Evolutionary conservation across 2,797 vertebrate genomes (phyloP), one percentile per base, ranked within the genome.

Genomic region (Ciconia nigra): DNA sequence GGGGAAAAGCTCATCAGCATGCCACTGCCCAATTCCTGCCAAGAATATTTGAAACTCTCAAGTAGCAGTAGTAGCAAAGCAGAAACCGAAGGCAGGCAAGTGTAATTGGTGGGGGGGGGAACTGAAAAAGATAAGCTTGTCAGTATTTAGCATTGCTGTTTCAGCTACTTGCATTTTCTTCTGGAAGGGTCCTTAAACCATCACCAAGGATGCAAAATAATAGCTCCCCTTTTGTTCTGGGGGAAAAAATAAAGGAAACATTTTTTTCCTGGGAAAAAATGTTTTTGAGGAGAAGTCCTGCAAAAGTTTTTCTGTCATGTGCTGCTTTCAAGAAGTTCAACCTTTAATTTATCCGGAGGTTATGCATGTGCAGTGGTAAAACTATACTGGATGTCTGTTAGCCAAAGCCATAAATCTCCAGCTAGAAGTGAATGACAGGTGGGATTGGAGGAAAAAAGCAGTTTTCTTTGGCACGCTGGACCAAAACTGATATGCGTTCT

Each of bases 11-110:
- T 91, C 87, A 18, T 67, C 82, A 86, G 80, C 35, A 20, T 93
- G 72, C 76, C 76, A 16, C 24, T 96, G 94, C 89, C 94, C 72
- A 11, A 0, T 54, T 89, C 84, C 82, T 96, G 92, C 92, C 83
- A 91, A 94, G 91, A 95, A 83, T 65, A 79, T 87, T 92, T 61
- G 90, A 94, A 89, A 41, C 79, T 87, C 93, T 83, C 39, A 19
- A 79, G 80, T 28, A 91, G 87, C 94, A 93, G 57, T 78, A 44
- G 78, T 58, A 89, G 61, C 87, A 85, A 57, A 80, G 81, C 82
- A 78, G 85, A 90, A 90, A 81, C 61, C 0, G 0, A 78, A 81
- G 92, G 82, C 78, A 71, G 57, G 35, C 28, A 11, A 77, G 35
- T 0, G 13, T 59, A 52, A 63, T 55, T 41, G 58, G 37, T 33